Conservation (phyloP, 1,140 invertebrate species). For the Andrena cerasifolii region DNA sequence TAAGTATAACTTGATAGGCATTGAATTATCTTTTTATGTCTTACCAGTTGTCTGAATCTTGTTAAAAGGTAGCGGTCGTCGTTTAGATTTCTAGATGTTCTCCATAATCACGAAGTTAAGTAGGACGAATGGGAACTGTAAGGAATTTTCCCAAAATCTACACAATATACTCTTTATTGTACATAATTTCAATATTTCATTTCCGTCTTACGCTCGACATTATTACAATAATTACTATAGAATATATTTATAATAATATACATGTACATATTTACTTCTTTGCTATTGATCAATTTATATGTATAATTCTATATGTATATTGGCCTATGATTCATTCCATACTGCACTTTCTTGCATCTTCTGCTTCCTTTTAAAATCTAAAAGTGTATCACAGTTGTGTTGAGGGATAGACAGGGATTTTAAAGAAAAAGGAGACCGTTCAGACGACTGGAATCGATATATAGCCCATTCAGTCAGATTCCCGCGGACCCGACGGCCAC, state of each 20-base stretch:
- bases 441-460: slow-evolving; percentile 56
- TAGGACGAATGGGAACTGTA: neutral
- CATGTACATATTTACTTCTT: slow-evolving; percentile 76
- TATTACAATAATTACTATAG: slow-evolving; percentile 76
- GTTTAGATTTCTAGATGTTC: neutral
- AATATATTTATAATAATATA: slow-evolving; percentile 80
- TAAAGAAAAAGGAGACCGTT: slow-evolving; percentile 55
- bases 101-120: no score
- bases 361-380: slow-evolving; percentile 76
- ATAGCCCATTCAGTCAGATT: slow-evolving; percentile 65
- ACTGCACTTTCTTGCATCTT: slow-evolving; percentile 66
- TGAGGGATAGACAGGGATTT: slow-evolving; percentile 72
- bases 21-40: slow-evolving; percentile 4
- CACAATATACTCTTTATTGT: slow-evolving; percentile 79
- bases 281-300: slow-evolving; percentile 72
- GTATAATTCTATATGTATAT: slow-evolving; percentile 67
- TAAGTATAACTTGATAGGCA: neutral
- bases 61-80: no score
- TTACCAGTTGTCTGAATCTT: neutral
- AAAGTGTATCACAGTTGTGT: slow-evolving; percentile 82
- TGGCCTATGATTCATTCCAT: slow-evolving; percentile 69
- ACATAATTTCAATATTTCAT: slow-evolving; percentile 75
- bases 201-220: slow-evolving; percentile 64
- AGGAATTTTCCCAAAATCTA: slow-evolving; percentile 56
- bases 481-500: slow-evolving; percentile 26